Percentiles rank a stretch among this genome's conserved stretches.
These are phyloP conservation scores for Gopherus flavomarginatus DNA, from an alignment of 2,113 vertebrate genomes.

Conservation along the genomic window DNA sequence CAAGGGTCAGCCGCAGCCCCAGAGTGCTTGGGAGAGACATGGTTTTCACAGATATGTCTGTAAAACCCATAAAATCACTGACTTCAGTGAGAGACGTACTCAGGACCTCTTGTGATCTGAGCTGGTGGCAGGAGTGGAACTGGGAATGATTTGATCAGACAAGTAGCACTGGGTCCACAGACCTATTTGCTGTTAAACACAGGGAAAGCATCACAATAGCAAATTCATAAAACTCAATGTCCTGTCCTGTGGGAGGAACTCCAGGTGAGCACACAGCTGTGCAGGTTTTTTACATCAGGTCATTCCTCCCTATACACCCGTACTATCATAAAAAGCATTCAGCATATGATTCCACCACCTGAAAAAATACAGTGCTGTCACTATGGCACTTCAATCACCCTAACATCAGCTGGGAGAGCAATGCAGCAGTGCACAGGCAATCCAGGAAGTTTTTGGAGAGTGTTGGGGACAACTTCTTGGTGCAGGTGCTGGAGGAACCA, in stretches of 20 bases:
- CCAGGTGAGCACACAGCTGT: background rate
- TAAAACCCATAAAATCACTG: background rate
- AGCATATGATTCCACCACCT: background rate
- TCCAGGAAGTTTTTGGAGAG: too few relatives aligned
- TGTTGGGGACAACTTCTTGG: too few relatives aligned
- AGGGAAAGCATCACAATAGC: background rate
- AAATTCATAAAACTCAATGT: background rate
- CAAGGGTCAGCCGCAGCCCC: background rate
- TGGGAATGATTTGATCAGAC: background rate
- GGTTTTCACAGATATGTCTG: background rate
- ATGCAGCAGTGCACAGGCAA: too few relatives aligned
- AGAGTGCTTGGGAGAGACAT: background rate
- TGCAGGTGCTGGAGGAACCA: too few relatives aligned
- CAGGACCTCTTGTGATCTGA: background rate
- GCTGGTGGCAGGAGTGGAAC: background rate
- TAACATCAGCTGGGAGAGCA: too few relatives aligned
- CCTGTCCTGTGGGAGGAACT: background rate
- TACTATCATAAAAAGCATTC: background rate
- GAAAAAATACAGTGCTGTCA: too few relatives aligned
- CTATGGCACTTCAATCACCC: too few relatives aligned
- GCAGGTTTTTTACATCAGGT: background rate
- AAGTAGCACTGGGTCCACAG: background rate
- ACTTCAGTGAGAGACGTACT: background rate
- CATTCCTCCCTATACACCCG: too few relatives aligned
- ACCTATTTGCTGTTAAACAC: background rate